A percentile compares a stretch with the other conserved stretches of the same genome.
Evolutionary conservation across 1,140 invertebrate species (phyloP).

Genomic region (Pogonognathellus flavescens): DNA sequence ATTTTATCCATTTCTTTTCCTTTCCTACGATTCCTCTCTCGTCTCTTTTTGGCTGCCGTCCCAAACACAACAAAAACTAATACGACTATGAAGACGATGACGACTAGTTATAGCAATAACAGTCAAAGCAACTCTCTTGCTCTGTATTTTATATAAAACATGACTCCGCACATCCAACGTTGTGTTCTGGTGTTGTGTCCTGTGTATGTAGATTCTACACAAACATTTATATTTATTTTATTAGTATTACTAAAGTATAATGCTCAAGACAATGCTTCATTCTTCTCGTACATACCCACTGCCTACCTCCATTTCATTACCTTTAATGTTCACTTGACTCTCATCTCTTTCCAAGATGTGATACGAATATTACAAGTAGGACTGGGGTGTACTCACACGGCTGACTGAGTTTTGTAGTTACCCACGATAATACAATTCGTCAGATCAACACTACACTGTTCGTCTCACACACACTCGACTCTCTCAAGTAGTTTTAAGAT

Average conservation of each 20-base stretch:
- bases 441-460: slow-evolving; percentile 30
- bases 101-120: slow-evolving; percentile 12
- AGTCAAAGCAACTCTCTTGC: background rate
- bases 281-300: slow-evolving; percentile 15
- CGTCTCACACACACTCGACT: slow-evolving; percentile 15
- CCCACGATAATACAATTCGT: background rate
- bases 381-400: background rate
- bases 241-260: slow-evolving; percentile 13
- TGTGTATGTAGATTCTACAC: background rate
- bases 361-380: slow-evolving; percentile 6
- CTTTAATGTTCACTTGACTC: slow-evolving; percentile 58
- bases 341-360: slow-evolving; percentile 30
- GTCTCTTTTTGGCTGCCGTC: slow-evolving; percentile 39
- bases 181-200: background rate
- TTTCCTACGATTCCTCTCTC: background rate
- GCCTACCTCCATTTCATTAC: slow-evolving; percentile 49
- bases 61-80: background rate
- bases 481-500: slow-evolving; percentile 47
- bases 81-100: slow-evolving; percentile 14
- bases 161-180: background rate
- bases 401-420: slow-evolving; percentile 13
- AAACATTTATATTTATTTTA: slow-evolving; percentile 21
- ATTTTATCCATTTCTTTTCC: slow-evolving; percentile 48
- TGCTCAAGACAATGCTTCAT: slow-evolving; percentile 49
- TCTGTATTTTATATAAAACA: background rate